Conservation (phyloP, 2,888 invertebrate species). For the Lypha dubia region DNA sequence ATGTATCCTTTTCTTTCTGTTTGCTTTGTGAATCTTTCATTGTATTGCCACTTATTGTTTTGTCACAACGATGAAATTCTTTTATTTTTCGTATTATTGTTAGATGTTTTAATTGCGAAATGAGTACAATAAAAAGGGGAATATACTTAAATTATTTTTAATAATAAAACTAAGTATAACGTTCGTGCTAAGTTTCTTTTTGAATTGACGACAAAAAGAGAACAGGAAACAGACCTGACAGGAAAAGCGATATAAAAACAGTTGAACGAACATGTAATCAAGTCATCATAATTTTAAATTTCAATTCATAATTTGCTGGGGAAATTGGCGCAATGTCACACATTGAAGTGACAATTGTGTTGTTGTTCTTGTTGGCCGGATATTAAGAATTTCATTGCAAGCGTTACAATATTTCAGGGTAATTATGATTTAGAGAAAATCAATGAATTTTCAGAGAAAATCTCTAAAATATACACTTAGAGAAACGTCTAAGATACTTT, state of each 20-base stretch:
- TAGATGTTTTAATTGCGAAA: slow-evolving; percentile 43
- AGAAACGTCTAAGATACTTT: too few relatives aligned
- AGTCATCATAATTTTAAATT: slow-evolving; percentile 12
- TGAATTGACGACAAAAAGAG: slow-evolving; percentile 4
- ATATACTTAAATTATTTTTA: slow-evolving; percentile 34
- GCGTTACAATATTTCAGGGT: too few relatives aligned
- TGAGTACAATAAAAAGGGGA: slow-evolving; percentile 29
- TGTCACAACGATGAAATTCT: slow-evolving; percentile 5
- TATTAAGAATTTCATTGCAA: too few relatives aligned
- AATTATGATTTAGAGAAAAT: too few relatives aligned
- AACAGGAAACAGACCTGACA: slow-evolving; percentile 59
- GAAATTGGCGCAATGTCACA: slow-evolving; percentile 14
- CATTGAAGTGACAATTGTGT: neutral
- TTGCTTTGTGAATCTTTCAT: slow-evolving; percentile 22
- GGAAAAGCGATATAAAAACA: slow-evolving; percentile 7
- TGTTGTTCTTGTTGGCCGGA: too few relatives aligned
- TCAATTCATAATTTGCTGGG: neutral
- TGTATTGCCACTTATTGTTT: slow-evolving; percentile 16
- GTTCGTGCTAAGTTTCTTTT: slow-evolving; percentile 50
- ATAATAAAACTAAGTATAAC: slow-evolving; percentile 47
- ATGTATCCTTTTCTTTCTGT: neutral
- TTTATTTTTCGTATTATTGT: slow-evolving; percentile 1
- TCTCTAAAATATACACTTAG: too few relatives aligned
- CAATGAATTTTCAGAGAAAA: too few relatives aligned
- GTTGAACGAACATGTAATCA: neutral